These are phyloP conservation scores for Lamellibrachia columna DNA, from an alignment of 2,888 invertebrate species.

Conservation along the genomic window DNA sequence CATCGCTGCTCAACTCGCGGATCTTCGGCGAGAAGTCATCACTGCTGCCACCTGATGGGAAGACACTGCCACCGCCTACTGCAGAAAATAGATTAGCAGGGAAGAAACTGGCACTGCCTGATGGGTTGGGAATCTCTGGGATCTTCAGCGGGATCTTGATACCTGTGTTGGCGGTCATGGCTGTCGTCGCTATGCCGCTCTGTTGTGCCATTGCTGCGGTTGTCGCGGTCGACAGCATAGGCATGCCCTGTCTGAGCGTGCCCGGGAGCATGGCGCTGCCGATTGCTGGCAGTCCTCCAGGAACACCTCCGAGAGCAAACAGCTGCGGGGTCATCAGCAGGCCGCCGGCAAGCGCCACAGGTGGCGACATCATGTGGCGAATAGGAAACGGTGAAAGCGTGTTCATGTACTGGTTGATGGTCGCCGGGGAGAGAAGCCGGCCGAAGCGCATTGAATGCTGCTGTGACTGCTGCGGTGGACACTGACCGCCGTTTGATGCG, in stretches of 20 bases:
- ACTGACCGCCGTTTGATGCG: slow-evolving; percentile 25
- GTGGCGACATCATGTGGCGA: slow-evolving; percentile 36
- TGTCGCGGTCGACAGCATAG: not conserved
- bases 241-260: slow-evolving; percentile 6
- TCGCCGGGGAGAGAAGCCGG: not conserved
- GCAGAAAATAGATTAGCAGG: not conserved
- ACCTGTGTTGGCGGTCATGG: slow-evolving; percentile 24
- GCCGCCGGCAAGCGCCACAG: slow-evolving; percentile 29
- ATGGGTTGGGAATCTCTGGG: slow-evolving; percentile 29
- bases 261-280: slow-evolving; percentile 4
- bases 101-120: slow-evolving; percentile 18
- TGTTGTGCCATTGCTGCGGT: not conserved
- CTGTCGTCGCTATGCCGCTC: not conserved
- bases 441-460: not conserved
- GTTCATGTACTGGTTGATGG: slow-evolving; percentile 35
- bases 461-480: not conserved
- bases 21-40: not conserved
- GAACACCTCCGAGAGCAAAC: slow-evolving; percentile 27
- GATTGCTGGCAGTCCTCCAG: slow-evolving; percentile 23
- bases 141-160: slow-evolving; percentile 34
- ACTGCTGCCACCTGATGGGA: not conserved
- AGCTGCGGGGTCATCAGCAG: slow-evolving; percentile 32
- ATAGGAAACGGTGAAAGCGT: slow-evolving; percentile 27
- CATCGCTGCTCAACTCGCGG: slow-evolving; percentile 17
- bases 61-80: not conserved